Percentiles rank a stretch among this genome's conserved stretches.
Evolutionary conservation across 2,888 invertebrate species (phyloP).

Genomic region (Drosophila gaucha): DNA sequence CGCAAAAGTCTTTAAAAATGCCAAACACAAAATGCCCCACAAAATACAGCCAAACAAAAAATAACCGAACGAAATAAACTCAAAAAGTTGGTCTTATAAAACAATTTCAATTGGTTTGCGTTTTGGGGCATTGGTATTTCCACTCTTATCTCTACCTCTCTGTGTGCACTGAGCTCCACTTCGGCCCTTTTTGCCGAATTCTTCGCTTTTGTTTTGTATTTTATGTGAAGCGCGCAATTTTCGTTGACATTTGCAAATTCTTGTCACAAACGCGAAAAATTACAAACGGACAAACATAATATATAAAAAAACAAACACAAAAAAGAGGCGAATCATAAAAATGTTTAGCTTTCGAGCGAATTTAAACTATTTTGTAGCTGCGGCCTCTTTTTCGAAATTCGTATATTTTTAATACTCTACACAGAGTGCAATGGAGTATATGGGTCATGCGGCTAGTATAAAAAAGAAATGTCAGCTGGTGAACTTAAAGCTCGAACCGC

Average conservation of each 20-base stretch:
- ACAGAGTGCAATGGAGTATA: neutral
- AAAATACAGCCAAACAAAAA: constrained; percentile 32
- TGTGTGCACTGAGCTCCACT: constrained; percentile 19
- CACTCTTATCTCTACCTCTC: constrained; percentile 20
- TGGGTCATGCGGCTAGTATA: neutral
- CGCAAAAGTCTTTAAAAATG: constrained; percentile 54
- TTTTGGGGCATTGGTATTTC: constrained; percentile 58
- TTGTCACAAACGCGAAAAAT: constrained; percentile 73
- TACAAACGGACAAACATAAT: constrained; percentile 23
- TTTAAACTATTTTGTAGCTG: constrained; percentile 66
- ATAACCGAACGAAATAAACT: constrained; percentile 17
- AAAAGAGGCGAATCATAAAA: constrained; percentile 42
- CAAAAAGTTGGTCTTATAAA: constrained; percentile 41
- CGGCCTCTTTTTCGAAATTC: constrained; percentile 61
- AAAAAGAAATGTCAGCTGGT: no score
- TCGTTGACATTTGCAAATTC: constrained; percentile 82
- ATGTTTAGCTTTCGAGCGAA: constrained; percentile 47
- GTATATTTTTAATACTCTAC: constrained; percentile 13
- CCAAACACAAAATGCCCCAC: constrained; percentile 68
- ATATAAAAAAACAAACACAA: constrained; percentile 15
- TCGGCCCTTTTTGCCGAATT: constrained; percentile 64
- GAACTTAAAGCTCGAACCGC: no score
- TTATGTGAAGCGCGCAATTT: constrained; percentile 67
- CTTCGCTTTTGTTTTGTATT: constrained; percentile 35
- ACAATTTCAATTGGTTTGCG: constrained; percentile 72